phyloP scores from a whole-genome alignment of 1,140 invertebrate species.

The Camponotus vicinus region DNA sequence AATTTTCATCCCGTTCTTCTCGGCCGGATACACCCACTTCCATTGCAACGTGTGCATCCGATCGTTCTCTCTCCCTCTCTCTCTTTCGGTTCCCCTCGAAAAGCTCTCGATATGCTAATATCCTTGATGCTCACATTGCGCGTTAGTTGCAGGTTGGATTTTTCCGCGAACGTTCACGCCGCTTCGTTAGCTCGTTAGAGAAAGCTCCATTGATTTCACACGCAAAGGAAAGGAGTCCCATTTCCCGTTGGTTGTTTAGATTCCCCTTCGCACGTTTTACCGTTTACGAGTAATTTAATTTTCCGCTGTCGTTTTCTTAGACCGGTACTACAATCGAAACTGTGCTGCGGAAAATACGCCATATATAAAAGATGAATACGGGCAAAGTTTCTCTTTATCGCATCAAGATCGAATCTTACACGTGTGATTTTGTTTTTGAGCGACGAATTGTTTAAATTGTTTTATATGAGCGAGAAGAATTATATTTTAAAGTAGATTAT shows the following conservation, averaged over 20 bases:
- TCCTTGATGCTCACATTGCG: constrained; percentile 25
- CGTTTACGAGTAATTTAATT: constrained; percentile 49
- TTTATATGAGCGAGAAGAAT: not conserved
- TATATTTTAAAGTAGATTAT: not conserved
- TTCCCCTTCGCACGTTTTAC: constrained; percentile 17
- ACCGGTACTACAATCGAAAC: constrained; percentile 12
- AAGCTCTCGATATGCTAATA: constrained; percentile 61
- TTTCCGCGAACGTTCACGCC: constrained; percentile 46
- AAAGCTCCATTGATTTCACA: constrained; percentile 33
- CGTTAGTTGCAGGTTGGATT: constrained; percentile 38
- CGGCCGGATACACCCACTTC: constrained; percentile 29
- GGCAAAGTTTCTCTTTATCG: not conserved
- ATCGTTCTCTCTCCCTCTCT: not conserved
- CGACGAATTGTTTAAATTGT: not conserved
- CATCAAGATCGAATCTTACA: not conserved
- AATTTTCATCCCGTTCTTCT: constrained; percentile 41
- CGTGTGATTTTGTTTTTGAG: not conserved
- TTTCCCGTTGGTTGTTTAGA: constrained; percentile 36
- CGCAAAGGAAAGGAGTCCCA: constrained; percentile 37
- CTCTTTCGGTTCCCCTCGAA: not conserved
- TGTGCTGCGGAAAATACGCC: not conserved
- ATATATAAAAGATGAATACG: not conserved
- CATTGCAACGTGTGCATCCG: constrained; percentile 4
- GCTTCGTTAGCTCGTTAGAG: constrained; percentile 58
- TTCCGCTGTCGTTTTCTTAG: constrained; percentile 6